Base-by-base conservation (phyloP, 2,888 invertebrate species). In the Drosophila mercatorum region DNA sequence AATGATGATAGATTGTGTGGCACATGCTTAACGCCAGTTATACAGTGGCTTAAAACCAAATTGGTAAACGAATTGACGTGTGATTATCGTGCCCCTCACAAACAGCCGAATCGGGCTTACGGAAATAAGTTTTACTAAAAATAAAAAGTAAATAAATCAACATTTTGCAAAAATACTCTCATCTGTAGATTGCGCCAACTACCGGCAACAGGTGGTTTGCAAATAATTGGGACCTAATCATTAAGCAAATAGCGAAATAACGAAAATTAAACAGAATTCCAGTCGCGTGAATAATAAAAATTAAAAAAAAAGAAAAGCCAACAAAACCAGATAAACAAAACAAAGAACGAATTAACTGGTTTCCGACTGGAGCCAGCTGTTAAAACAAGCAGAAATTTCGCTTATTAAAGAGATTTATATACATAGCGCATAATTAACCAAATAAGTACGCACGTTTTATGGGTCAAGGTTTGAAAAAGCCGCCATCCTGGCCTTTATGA, bases 1-100 rank as follows among this genome's bases (percentile, higher is more conserved):
- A 76, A 43, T 26, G 14, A 74, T 70, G 66, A 75, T 67, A 41
- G 55, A 75, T 75, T 64, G 47, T 40, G 49, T 60, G 53, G 46
- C 64, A 56, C 61, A 46, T 47, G 56, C 49, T 51, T 66, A 60
- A 66, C 51, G 51, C 41, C 36, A 44, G 38, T 38, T 55, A 26
- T 17, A 53, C n/a, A 68, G 57, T 36, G 52, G 65, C 31, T 58
- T n/a, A 38, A 46, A 38, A n/a, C 51, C 62, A 31, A 64, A 55
- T 59, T 60, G 63, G 47, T 47, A 58, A 43, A 58, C 51, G 53
- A 51, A 77, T 67, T 68, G 64, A 68, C 65, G 75, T 60, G 70
- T 44, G 49, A 31, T 66, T 40, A 51, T 59, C 43, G 47, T 28
- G 56, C 51, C 56, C 26, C 17, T n/a, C 51, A 40, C 44, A 40